phyloP scores from a whole-genome alignment of 2,113 vertebrate species.

The Thinocorus orbignyianus region DNA sequence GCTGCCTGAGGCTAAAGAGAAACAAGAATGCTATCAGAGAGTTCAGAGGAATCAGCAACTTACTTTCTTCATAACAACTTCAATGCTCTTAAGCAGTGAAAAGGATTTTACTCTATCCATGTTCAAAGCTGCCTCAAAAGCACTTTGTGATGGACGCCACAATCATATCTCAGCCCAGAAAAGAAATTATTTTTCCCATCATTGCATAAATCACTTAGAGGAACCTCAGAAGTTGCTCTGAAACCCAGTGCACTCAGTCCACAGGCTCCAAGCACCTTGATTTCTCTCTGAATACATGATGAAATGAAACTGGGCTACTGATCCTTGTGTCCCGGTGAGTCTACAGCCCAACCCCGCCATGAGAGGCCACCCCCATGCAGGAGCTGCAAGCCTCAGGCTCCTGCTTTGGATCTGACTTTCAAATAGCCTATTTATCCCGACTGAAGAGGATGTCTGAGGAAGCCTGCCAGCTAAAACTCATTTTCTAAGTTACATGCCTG shows the following conservation, averaged over 20 bases:
- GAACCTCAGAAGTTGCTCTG: background rate
- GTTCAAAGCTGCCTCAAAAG: conserved; percentile 45
- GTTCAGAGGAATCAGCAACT: conserved; percentile 53
- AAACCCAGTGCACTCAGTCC: background rate
- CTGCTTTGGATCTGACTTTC: background rate
- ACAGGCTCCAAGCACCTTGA: background rate
- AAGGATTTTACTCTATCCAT: conserved; percentile 16
- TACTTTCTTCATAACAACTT: background rate
- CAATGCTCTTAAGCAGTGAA: background rate
- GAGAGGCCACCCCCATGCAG: background rate
- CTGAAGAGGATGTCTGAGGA: background rate
- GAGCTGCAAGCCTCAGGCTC: background rate
- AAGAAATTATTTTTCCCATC: background rate
- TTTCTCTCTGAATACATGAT: background rate
- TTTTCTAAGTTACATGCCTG: background rate
- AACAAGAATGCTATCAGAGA: conserved; percentile 32
- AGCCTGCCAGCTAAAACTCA: background rate
- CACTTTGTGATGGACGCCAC: background rate
- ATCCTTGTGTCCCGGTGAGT: rapidly evolving
- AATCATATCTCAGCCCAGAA: background rate
- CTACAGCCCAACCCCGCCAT: background rate
- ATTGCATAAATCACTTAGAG: background rate
- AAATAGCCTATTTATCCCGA: background rate
- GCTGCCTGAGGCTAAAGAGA: conserved; percentile 37
- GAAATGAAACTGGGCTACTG: background rate